Conservation (phyloP, 1,140 invertebrate genomes). For the Pentalonia nigronervosa region DNA sequence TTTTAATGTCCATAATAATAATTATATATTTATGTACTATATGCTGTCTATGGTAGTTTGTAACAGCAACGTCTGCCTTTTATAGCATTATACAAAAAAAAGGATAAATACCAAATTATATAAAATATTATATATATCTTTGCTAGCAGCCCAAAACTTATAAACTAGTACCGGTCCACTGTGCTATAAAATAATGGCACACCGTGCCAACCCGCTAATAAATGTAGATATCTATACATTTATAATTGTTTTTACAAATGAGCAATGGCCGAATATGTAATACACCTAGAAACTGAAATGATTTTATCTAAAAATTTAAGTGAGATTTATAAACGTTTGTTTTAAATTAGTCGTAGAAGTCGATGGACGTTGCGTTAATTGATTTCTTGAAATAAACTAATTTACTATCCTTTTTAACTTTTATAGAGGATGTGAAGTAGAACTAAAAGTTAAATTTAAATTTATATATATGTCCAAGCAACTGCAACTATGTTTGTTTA, state of each 20-base stretch:
- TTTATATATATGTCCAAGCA: background rate
- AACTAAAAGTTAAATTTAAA: background rate
- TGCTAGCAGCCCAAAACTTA: too few relatives aligned
- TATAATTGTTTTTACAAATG: background rate
- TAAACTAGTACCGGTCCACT: too few relatives aligned
- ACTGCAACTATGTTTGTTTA: slow-evolving; percentile 8
- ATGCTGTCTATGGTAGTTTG: too few relatives aligned
- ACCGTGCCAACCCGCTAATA: too few relatives aligned
- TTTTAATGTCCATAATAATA: too few relatives aligned
- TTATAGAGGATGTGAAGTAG: background rate
- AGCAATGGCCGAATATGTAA: background rate
- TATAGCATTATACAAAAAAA: too few relatives aligned
- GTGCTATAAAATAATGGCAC: too few relatives aligned
- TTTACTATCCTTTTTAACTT: background rate
- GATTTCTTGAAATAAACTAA: background rate
- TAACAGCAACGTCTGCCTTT: too few relatives aligned
- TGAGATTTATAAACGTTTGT: background rate
- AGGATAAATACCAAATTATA: too few relatives aligned
- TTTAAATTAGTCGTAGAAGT: background rate
- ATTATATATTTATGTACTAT: too few relatives aligned
- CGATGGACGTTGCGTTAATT: background rate
- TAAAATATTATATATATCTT: too few relatives aligned
- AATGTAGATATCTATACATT: background rate
- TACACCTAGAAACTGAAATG: background rate
- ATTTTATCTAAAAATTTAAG: background rate